Conservation (phyloP, 2,888 invertebrate species). For the Agelastica alni region DNA sequence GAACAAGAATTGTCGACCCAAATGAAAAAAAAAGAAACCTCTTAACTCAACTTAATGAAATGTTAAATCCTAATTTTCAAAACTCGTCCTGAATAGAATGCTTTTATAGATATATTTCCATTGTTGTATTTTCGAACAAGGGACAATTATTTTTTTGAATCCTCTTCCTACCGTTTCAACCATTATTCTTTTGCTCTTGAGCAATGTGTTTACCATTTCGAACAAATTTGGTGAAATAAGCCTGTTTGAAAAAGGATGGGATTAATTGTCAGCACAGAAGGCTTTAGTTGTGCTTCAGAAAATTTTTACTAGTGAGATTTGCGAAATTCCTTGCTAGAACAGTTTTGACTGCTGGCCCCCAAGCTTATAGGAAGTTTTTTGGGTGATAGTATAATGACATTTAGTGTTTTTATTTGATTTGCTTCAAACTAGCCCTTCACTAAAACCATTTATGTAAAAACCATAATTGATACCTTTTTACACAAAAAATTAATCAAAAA, state of each 20-base stretch:
- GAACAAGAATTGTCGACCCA: constrained; percentile 35
- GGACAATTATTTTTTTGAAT: constrained; percentile 29
- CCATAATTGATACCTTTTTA: too few relatives aligned
- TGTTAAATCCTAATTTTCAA: constrained; percentile 50
- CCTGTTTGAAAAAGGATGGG: constrained; percentile 30
- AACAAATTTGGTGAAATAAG: constrained; percentile 38
- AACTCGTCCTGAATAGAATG: constrained; percentile 33
- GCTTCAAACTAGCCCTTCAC: too few relatives aligned
- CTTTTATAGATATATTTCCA: constrained; percentile 30
- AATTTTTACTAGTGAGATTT: constrained; percentile 14
- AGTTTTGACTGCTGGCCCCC: background rate
- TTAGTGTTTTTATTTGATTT: too few relatives aligned
- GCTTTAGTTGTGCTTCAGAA: constrained; percentile 19
- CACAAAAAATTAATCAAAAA: too few relatives aligned
- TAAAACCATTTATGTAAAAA: too few relatives aligned
- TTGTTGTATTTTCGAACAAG: constrained; percentile 30
- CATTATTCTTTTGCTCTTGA: constrained; percentile 26
- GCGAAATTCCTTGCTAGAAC: constrained; percentile 8
- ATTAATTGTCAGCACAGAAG: constrained; percentile 24
- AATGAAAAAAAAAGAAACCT: constrained; percentile 33
- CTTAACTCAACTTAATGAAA: constrained; percentile 49
- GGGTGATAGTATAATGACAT: too few relatives aligned
- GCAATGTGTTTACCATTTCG: constrained; percentile 30
- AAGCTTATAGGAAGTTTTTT: too few relatives aligned
- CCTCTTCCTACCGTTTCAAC: constrained; percentile 28